phyloP scores from a whole-genome alignment of 2,797 vertebrate genomes.

The Sarcoramphus papa region DNA sequence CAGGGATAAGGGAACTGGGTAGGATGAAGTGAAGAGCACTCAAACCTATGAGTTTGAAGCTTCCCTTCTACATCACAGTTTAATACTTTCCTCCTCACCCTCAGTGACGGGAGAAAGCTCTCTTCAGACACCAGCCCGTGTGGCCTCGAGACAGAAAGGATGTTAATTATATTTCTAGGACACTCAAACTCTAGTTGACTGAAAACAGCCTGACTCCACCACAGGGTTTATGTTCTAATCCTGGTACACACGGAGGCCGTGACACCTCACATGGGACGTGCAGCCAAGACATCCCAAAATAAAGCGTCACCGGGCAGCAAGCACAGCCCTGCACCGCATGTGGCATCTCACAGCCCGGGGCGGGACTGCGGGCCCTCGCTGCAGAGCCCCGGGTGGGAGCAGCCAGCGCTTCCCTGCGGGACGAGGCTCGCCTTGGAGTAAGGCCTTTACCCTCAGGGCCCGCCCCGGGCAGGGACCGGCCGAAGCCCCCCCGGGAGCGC shows the following conservation, averaged over 20 bases:
- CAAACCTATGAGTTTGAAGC: rapidly evolving
- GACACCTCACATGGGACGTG: rapidly evolving
- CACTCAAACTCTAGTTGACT: rapidly evolving
- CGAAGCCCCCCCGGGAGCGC: background rate
- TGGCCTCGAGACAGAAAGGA: background rate
- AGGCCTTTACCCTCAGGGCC: background rate
- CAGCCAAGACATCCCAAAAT: background rate
- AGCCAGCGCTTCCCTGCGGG: background rate
- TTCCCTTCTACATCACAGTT: background rate
- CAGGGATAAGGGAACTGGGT: rapidly evolving
- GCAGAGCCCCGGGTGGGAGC: background rate
- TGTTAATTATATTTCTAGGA: background rate
- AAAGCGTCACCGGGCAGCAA: background rate
- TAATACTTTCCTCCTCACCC: background rate
- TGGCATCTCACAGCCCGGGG: background rate
- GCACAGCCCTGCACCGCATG: background rate
- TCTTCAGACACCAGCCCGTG: background rate
- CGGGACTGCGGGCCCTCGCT: background rate
- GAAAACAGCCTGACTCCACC: background rate
- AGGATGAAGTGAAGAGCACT: rapidly evolving
- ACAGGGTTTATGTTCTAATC: rapidly evolving
- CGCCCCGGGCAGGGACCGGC: background rate
- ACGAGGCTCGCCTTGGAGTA: rapidly evolving
- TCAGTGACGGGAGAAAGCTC: rapidly evolving
- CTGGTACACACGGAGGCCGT: background rate